A percentile compares a stretch with the other conserved stretches of the same genome.
These are phyloP conservation scores for Troides helena DNA, from an alignment of 2,888 invertebrate species.

Conservation along the genomic window DNA sequence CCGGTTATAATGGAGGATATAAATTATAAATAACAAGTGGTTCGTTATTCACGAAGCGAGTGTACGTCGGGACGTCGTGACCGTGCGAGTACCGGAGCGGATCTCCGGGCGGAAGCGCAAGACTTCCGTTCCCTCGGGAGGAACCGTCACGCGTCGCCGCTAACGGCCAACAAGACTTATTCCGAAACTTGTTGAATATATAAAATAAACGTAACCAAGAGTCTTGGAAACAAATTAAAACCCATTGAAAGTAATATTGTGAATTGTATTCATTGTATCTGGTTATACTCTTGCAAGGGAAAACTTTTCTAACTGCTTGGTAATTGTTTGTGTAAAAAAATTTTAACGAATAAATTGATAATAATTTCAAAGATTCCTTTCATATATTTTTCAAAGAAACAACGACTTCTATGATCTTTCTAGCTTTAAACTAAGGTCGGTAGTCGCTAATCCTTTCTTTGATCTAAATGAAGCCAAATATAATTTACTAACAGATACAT, in stretches of 20 bases:
- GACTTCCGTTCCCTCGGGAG: constrained; percentile 78
- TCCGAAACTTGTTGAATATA: neutral
- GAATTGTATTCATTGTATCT: neutral
- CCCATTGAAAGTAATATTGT: neutral
- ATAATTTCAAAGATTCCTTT: too few species aligned
- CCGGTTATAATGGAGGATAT: neutral
- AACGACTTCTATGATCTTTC: too few species aligned
- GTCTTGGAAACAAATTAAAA: neutral
- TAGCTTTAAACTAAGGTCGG: too few species aligned
- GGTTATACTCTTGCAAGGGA: too few species aligned
- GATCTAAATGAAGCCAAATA: too few species aligned
- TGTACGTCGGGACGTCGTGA: constrained; percentile 29
- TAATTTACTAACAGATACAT: too few species aligned
- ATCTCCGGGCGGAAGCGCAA: constrained; percentile 76
- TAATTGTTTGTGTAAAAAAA: too few species aligned
- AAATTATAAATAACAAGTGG: constrained; percentile 13
- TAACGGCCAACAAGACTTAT: neutral
- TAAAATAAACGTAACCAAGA: neutral
- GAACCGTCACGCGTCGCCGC: constrained; percentile 61
- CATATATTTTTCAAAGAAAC: too few species aligned
- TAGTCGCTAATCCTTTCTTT: too few species aligned
- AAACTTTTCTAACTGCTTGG: too few species aligned
- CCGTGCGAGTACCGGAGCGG: constrained; percentile 54
- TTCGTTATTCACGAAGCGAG: constrained; percentile 23
- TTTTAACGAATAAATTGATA: too few species aligned